Base-by-base conservation (phyloP, 1,140 invertebrate genomes). In the Brachionus sp. region DNA sequence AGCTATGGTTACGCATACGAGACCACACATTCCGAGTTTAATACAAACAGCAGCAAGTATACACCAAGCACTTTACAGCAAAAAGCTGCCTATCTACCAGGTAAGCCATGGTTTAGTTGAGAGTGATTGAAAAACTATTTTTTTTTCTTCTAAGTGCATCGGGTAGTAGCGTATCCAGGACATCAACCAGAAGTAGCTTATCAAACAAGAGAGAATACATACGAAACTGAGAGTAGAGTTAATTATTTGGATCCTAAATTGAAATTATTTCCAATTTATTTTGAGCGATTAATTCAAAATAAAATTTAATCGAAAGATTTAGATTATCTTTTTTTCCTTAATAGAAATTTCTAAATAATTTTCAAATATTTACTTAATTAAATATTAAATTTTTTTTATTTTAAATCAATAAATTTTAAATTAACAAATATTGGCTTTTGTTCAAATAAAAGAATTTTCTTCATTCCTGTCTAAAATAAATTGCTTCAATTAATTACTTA, bases 211-310 rank as follows among this genome's bases (percentile, higher is more conserved):
- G 9, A 3, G 23, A 44, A 75, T n/a, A 75, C 70, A 29, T 75
- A 75, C 33, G 70, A 75, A 50, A 75, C 70, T 25, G 70, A 75
- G 29, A 46, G 19, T 23, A 46, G 70, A 75, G 42, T 46, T 46
- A 75, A 75, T 75, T 75, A 75, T 46, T 46, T 75, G 9, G 23
- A 75, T 46, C 70, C 70, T 13, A 44, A 33, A 46, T 23, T 75
- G 6, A 75, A 75, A 29, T 12, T 75, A 23, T 75, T 75, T 75
- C 70, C 70, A 3, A 46, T 75, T 29, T 46, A 75, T 75, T 46
- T 75, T 29, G 42, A 75, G 16, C 6, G 23, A 35, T 16, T 75
- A 46, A 23, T 75, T 10, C 37, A 75, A 75, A 39, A 75, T 46
- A 37, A 70, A 70, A 9, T 70, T 70, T 70, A 29, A 19, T 37